Evolutionary conservation across 2,888 invertebrate species (phyloP), one percentile per base, ranked within the genome.

Genomic region (Drosophila flavopinicola): DNA sequence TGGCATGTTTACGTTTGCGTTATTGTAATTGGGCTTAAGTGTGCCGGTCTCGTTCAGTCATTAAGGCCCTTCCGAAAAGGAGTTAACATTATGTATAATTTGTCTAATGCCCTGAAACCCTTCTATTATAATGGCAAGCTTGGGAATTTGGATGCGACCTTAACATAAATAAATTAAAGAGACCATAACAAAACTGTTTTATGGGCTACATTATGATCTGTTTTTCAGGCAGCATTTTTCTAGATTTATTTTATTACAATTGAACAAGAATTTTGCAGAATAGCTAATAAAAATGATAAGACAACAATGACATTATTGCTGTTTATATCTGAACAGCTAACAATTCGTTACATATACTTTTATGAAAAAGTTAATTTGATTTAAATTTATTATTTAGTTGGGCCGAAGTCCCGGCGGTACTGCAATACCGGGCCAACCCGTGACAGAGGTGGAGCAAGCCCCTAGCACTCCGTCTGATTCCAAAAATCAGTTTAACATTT

Each of bases 31-130:
- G 66, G 38, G 78, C 52, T 78, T 51, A 78, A 78, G 59, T 68
- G 63, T 61, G 38, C 39, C 20, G 48, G 17, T 42, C 56, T 5
- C 6, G 6, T 15, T 24, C 32, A 48, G 53, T 53, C 72, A 61
- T 72, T 65, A 54, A 13, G 49, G 24, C 27, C 32, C 42, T 33
- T 41, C 32, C 37, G 29, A 60, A 68, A 60, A 72, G 54, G 56
- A 83, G 77, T 68, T 75, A 70, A 44, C 70, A 75, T 83, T 73
- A 79, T 65, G 73, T 83, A 79, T 83, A 79, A 83, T 85, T 83
- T 79, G 75, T 79, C 63, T 79, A 71, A 79, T 85, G 79, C 65
- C 44, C 39, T 20, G 68, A 65, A 75, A 67, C 60, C 65, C 72
- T 65, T 66, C 58, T 49, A 53, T 11, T 33, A 41, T 71, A 33